phyloP scores from a whole-genome alignment of 2,888 invertebrate species.

The Cheilosia pagana region DNA sequence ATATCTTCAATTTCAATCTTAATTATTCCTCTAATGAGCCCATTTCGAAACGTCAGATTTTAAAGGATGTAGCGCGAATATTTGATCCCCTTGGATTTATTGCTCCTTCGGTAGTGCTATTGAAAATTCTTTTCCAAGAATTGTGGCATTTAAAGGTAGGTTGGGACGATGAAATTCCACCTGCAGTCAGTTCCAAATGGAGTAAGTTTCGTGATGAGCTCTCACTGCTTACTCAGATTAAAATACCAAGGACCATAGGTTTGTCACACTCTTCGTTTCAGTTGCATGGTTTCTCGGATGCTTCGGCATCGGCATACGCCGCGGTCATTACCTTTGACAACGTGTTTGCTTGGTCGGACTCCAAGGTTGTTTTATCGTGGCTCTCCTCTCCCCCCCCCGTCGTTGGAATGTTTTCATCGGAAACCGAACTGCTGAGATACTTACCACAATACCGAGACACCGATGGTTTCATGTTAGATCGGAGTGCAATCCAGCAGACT shows the following conservation, averaged over 20 bases:
- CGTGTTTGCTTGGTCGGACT: slow-evolving; percentile 68
- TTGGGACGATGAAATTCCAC: background rate
- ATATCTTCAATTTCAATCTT: background rate
- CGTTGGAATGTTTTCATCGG: slow-evolving; percentile 62
- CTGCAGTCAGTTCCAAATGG: background rate
- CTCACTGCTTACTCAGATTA: background rate
- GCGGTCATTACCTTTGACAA: slow-evolving; percentile 37
- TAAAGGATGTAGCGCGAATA: background rate
- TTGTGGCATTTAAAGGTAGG: background rate
- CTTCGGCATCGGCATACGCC: slow-evolving; percentile 38
- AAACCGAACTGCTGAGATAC: slow-evolving; percentile 63
- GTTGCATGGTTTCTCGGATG: slow-evolving; percentile 42
- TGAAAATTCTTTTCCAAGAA: slow-evolving; percentile 8
- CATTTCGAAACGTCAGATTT: background rate
- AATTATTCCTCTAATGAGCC: background rate
- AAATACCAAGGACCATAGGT: no score
- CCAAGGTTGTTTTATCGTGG: slow-evolving; percentile 74
- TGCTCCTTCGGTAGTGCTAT: slow-evolving; percentile 1
- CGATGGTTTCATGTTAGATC: slow-evolving; percentile 62
- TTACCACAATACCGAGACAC: slow-evolving; percentile 36
- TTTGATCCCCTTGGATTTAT: slow-evolving; percentile 8
- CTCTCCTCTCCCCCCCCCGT: slow-evolving; percentile 62
- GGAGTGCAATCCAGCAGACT: background rate
- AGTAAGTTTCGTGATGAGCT: no score
- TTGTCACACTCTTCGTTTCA: background rate